Base-by-base conservation (phyloP, 2,113 vertebrate species). In the Rhinopomastus cyanomelas region DNA sequence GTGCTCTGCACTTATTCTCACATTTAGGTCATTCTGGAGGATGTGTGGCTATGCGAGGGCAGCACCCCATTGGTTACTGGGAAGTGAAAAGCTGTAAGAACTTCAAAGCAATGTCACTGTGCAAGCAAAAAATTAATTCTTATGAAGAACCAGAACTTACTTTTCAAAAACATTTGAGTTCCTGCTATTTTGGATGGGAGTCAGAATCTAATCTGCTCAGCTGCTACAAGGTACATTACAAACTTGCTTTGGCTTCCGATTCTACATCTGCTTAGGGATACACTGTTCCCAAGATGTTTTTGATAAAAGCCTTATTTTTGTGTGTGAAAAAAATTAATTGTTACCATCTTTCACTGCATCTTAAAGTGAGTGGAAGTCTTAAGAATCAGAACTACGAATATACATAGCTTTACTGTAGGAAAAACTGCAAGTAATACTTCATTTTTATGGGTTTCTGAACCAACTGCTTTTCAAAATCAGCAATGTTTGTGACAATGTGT, bases 41-140 rank as follows among this genome's bases (percentile, higher is more conserved):
- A 34, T 99, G 99, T 57, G 98, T 98, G 78, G 98, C 96, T n/a
- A 96, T 99, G 91, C 95, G 95, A 81, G 98, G 98, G 52, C 97
- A 98, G 37, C 88, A 95, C 29, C 96, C 97, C n/a, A 5, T 97
- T 92, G 98, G 98, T 60, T 97, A 88, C 12, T 99, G 99, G 99
- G 98, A 99, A 92, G 99, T 99, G 59, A 99, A 99, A 95, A 98
- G 98, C 95, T 99, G 98, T 82, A 95, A 76, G n/a, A 92, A 94
- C 42, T 98, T 98, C 87, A 98, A 97, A 94, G 99, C 99, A 26
- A 97, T 98, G 96, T 98, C 98, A 18, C 52, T 99, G 72, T 99
- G 99, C 77, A 98, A 98, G 90, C 97, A 98, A 93, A 97, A 97
- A 69, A 82, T 98, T 23, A 96, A 88, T 90, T 95, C 92, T 68